Evolutionary conservation across 2,888 invertebrate species (phyloP).

Genomic region (Gari tellinella): DNA sequence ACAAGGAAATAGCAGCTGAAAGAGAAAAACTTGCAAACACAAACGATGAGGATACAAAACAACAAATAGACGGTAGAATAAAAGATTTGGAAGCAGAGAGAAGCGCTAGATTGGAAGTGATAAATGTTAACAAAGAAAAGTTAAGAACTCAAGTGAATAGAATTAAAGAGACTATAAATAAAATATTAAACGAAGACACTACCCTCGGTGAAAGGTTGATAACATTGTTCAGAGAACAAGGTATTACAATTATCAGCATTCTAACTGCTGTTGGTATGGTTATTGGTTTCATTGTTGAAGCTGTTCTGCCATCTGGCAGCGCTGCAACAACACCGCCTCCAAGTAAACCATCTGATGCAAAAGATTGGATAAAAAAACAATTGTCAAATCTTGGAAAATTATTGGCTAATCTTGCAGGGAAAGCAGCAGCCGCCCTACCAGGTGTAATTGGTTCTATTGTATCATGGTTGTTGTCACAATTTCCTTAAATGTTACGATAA

Average conservation of each 20-base stretch:
- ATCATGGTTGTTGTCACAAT: slow-evolving; percentile 44
- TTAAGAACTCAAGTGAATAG: slow-evolving; percentile 38
- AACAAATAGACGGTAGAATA: slow-evolving; percentile 20
- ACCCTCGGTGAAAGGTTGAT: slow-evolving; percentile 32
- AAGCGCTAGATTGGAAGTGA: slow-evolving; percentile 35
- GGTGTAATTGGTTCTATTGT: slow-evolving; percentile 41
- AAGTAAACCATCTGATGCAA: slow-evolving; percentile 12
- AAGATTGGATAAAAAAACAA: slow-evolving; percentile 45
- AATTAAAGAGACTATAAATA: slow-evolving; percentile 37
- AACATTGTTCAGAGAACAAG: slow-evolving; percentile 47
- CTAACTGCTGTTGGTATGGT: slow-evolving; percentile 46
- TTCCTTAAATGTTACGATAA: too few species aligned
- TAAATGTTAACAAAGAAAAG: slow-evolving; percentile 34
- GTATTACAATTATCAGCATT: slow-evolving; percentile 41
- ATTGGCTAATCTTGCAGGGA: slow-evolving; percentile 33
- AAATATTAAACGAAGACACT: slow-evolving; percentile 29
- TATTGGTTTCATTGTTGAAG: slow-evolving; percentile 37
- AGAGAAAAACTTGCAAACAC: slow-evolving; percentile 26
- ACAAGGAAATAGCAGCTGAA: slow-evolving; percentile 26
- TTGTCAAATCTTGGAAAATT: slow-evolving; percentile 28
- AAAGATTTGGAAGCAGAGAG: slow-evolving; percentile 34
- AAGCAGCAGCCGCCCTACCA: slow-evolving; percentile 34
- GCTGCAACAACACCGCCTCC: slow-evolving; percentile 13
- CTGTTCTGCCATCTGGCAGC: slow-evolving; percentile 25
- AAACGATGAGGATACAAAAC: slow-evolving; percentile 16